Evolutionary conservation across 2,797 vertebrate species (phyloP), one percentile per base, ranked within the genome.

Genomic region (Buphagus erythrorhynchus): DNA sequence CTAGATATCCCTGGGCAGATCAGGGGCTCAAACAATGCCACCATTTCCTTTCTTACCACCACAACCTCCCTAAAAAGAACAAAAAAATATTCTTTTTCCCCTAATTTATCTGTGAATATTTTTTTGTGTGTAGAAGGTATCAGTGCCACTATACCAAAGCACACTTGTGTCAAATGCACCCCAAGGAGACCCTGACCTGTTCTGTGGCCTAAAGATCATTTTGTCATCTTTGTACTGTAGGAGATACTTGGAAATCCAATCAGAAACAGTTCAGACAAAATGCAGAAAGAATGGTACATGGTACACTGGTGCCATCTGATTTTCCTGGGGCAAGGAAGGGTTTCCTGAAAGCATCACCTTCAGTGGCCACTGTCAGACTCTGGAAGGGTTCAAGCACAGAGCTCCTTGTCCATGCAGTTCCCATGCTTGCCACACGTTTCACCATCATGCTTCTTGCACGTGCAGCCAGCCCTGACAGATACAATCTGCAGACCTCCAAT

Each of bases 401-500:
- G 90, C 93, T 91, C 79, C 81, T 15, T 51, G 96, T 86, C 86
- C 95, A 62, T 93, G 94, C 96, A 94, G 92, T 97, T 97, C 97
- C 96, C 97, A 95, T 93, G 96, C 94, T 96, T 91, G 96, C 95
- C 95, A 97, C 97, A 97, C 90, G 92, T 93, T 96, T 97, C 86
- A 97, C 96, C 97, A 92, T 94, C 51, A 45, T 52, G 88, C 94
- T 97, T 96, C 88, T 95, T 85, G 86, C 96, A 96, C 57, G 61
- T 90, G 96, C 93, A 95, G 93, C 95, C 92, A 95, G 97, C 81
- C 93, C 80, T 98, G 98, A 98, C 98, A 98, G 97, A 98, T 95
- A 98, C 80, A 98, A 86, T 98, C 86, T 98, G 97, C 98, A 98
- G 98, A 95, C 92, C 96, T 82, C 26, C 43, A 42, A 84, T 80